Conservation (phyloP, 2,113 vertebrate species). For the Pelecanus crispus region DNA sequence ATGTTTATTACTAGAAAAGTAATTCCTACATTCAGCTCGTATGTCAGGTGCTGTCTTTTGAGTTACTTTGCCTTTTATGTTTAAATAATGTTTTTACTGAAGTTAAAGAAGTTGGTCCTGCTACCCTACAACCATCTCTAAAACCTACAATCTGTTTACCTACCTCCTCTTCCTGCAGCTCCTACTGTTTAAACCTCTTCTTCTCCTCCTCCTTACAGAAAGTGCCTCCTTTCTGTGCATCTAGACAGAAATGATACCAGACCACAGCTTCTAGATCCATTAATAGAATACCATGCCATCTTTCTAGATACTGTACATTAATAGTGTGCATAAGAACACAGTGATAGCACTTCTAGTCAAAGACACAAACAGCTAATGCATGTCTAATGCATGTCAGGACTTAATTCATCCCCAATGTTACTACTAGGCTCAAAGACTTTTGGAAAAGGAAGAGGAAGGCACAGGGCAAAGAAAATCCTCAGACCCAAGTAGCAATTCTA, state of each 20-base stretch:
- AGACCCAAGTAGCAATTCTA: neutral
- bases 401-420: neutral
- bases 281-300: neutral
- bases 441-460: neutral
- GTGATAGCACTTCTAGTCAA: neutral
- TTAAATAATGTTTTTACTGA: neutral
- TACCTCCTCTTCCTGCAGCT: neutral
- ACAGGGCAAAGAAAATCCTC: neutral
- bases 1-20: neutral
- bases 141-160: neutral
- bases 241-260: neutral
- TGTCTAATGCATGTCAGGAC: neutral
- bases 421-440: neutral
- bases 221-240: neutral
- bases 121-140: neutral
- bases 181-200: neutral
- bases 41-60: neutral
- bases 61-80: neutral
- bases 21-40: neutral
- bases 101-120: neutral
- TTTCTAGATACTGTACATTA: neutral
- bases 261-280: neutral
- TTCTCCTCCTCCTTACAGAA: neutral
- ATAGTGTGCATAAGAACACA: neutral
- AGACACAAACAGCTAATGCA: neutral